Base-by-base conservation (phyloP, 2,888 invertebrate species). In the Drosophila yooni region DNA sequence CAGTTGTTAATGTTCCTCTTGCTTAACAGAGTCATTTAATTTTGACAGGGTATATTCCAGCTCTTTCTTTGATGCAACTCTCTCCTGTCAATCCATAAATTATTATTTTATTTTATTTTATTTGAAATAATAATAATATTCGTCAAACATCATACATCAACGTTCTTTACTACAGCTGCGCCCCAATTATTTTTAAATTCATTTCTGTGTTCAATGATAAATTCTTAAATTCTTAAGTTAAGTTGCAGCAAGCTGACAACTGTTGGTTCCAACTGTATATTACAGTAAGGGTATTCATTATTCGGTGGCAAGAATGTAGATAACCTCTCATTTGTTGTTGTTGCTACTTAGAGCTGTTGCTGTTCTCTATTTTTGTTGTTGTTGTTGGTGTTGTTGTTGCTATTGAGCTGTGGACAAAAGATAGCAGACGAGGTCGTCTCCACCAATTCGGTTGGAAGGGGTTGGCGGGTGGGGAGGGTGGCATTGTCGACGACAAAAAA, bases 401-500 rank as follows among this genome's bases (percentile, higher is more conserved):
- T 62, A 18, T 25, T 11, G n/a, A n/a, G 29, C n/a, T 29, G 40
- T 36, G 36, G 48, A 54, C 62, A n/a, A 56, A 53, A 84, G 87
- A 84, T 84, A 83, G 74, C 87, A 62, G 61, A 34, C 51, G 56
- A 60, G 70, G 51, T 38, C 54, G 50, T 15, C 15, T 33, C 52
- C 36, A 46, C 51, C 70, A 34, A 38, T 60, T 38, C 25, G 38
- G 31, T 7, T 38, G 51, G 6, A 34, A 27, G 34, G 15, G 62
- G 13, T 51, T 8, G 61, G 34, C 15, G 61, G 52, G 21, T 21
- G 21, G 54, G 31, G 25, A 3, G 11, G 52, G 8, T 31, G 66
- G 18, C 62, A 62, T 68, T 43, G 63, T 65, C 61, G 71, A 59
- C 67, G 70, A 64, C 67, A 69, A 66, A 74, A 76, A 84, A 84